Conservation (phyloP, 2,888 invertebrate genomes). For the Diloba caeruleocephala region DNA sequence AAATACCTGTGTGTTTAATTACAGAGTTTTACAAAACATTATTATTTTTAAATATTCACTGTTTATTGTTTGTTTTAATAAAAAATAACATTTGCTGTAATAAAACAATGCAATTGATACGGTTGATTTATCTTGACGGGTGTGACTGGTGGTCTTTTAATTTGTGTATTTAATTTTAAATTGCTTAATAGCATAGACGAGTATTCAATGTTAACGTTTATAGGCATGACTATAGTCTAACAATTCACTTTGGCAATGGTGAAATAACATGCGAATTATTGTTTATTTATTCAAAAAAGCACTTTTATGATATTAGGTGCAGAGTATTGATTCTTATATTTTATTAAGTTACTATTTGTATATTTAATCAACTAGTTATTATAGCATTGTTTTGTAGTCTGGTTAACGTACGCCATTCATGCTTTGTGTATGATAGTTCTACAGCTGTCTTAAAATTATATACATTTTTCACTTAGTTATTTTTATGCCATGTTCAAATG, state of each 20-base stretch:
- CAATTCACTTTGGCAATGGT: constrained; percentile 13
- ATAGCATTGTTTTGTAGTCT: constrained; percentile 4
- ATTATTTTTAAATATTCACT: not conserved
- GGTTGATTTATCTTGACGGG: too few relatives aligned
- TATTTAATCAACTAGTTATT: constrained; percentile 2
- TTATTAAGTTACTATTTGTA: constrained; percentile 4
- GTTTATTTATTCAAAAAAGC: constrained; percentile 12
- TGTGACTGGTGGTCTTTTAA: too few relatives aligned
- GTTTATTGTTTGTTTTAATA: too few relatives aligned
- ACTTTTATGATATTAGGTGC: constrained; percentile 29
- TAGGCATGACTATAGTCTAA: constrained; percentile 5
- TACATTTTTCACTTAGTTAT: constrained; percentile 2
- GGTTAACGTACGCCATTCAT: constrained; percentile 9
- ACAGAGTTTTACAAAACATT: constrained; percentile 28
- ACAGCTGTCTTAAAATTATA: constrained; percentile 12
- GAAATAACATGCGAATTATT: constrained; percentile 29
- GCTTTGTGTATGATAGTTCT: constrained; percentile 16
- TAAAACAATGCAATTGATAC: too few relatives aligned
- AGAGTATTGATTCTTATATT: constrained; percentile 3
- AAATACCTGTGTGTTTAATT: constrained; percentile 54
- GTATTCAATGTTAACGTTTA: too few relatives aligned
- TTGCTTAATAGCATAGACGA: too few relatives aligned
- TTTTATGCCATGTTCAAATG: constrained; percentile 11
- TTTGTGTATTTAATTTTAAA: too few relatives aligned
- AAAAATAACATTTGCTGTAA: too few relatives aligned